These are phyloP conservation scores for Chascanopsetta lugubris DNA, from an alignment of 2,113 vertebrate species.

Conservation along the genomic window DNA sequence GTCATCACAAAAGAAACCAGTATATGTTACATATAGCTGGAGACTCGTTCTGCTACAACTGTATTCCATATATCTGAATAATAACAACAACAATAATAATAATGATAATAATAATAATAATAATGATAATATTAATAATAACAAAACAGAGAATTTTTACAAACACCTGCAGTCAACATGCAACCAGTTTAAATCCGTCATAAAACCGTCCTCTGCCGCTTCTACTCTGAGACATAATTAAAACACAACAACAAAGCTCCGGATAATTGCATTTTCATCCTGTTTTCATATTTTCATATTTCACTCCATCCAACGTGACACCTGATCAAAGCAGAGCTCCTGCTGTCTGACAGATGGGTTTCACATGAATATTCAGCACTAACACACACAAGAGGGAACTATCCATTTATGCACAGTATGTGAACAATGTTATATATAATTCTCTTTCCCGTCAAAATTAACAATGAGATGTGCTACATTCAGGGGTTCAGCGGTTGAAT, in stretches of 20 bases:
- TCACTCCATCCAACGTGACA: conserved; percentile 45
- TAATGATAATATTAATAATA: conserved; percentile 6
- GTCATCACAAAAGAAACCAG: too few species aligned
- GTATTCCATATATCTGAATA: too few species aligned
- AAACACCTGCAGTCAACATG: conserved; percentile 26
- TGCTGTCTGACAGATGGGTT: conserved; percentile 51
- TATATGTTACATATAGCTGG: too few species aligned
- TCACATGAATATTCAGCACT: conserved; percentile 30
- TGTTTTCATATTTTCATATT: conserved; percentile 53
- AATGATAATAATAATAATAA: conserved; percentile 30
- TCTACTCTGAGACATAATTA: conserved; percentile 47
- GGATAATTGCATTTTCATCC: conserved; percentile 68
- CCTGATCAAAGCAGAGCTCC: conserved; percentile 62
- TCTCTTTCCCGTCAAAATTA: too few species aligned
- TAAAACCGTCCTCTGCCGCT: conserved; percentile 33
- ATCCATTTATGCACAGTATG: too few species aligned
- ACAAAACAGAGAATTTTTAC: conserved; percentile 3
- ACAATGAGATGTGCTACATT: too few species aligned
- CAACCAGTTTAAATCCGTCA: conserved; percentile 46
- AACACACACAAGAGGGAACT: too few species aligned
- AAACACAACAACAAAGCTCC: conserved; percentile 59
- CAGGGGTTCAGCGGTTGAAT: too few species aligned
- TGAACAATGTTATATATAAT: too few species aligned
- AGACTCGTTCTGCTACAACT: too few species aligned
- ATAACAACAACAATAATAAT: neutral